Base-by-base conservation (phyloP, 2,888 invertebrate genomes). In the Craniophora ligustri region DNA sequence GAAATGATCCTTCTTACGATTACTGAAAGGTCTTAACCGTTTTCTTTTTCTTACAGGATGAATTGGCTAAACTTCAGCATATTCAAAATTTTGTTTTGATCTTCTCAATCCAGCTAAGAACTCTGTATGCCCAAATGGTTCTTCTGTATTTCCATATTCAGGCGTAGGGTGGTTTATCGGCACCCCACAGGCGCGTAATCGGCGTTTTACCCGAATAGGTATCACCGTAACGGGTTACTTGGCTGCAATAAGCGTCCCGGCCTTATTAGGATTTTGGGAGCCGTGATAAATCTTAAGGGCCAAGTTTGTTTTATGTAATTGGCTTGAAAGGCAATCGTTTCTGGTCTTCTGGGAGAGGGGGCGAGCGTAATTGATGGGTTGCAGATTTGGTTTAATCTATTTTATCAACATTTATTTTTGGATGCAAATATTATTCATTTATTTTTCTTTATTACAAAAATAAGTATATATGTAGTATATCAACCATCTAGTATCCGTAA, bases 151-250 rank as follows among this genome's bases (percentile, higher is more conserved):
- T 47, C 2, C 30, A 15, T 16, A 26, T 49, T 46, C 15, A 39
- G 26, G 39, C 21, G 11, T 30, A 11, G 41, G 65, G 56, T 48
- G 51, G 50, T 60, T 70, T 71, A 71, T 71, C 72, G 38, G 53
- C 19, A 31, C 67, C 67, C 72, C 40, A 41, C 64, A 72, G 71
- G 45, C 71, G 62, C 15, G 46, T 61, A 72, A 72, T 67, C 67
- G 53, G 5, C 48, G 51, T 14, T 68, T 51, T 55, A 71, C 46
- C 49, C 40, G 36, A 51, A 67, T 26, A 41, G 55, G 55, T 49
- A 47, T 28, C 39, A 21, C 42, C 16, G 23, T 62, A 39, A 53
- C 49, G 32, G 63, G 53, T 40, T 53, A 53, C 44, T 40, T 44
- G 63, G 53, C 35, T 30, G 41, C 49, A 59, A 59, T 60, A 64